These are phyloP conservation scores for Ericerus pela DNA, from an alignment of 1,140 invertebrate genomes.

Conservation along the genomic window DNA sequence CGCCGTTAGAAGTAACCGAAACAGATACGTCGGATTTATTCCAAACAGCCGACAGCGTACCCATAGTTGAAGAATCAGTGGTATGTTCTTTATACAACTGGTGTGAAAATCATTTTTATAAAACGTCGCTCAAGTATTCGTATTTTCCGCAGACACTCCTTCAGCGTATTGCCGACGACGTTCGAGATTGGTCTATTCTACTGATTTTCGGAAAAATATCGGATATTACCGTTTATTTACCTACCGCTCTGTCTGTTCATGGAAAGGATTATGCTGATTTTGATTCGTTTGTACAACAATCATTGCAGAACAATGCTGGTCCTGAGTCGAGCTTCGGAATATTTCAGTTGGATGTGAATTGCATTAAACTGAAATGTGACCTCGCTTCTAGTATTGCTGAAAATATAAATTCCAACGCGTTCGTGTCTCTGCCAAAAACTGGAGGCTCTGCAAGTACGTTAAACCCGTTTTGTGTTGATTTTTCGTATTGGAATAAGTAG, in stretches of 20 bases:
- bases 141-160: background rate
- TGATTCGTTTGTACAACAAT: background rate
- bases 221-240: background rate
- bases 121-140: background rate
- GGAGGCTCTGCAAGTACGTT: background rate
- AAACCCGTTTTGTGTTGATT: no score
- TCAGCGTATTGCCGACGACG: background rate
- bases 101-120: background rate
- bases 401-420: background rate
- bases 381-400: background rate
- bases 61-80: background rate
- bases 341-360: background rate
- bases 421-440: background rate
- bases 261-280: background rate
- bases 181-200: background rate
- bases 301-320: background rate
- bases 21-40: background rate
- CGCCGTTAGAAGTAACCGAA: background rate
- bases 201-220: background rate
- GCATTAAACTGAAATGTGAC: background rate
- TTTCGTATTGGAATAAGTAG: no score
- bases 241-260: background rate
- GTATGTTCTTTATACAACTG: background rate
- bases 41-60: background rate
- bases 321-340: background rate